Percentiles rank a stretch among this genome's conserved stretches.
phyloP scores from a whole-genome alignment of 2,888 invertebrate genomes.

The Gerris lacustris region DNA sequence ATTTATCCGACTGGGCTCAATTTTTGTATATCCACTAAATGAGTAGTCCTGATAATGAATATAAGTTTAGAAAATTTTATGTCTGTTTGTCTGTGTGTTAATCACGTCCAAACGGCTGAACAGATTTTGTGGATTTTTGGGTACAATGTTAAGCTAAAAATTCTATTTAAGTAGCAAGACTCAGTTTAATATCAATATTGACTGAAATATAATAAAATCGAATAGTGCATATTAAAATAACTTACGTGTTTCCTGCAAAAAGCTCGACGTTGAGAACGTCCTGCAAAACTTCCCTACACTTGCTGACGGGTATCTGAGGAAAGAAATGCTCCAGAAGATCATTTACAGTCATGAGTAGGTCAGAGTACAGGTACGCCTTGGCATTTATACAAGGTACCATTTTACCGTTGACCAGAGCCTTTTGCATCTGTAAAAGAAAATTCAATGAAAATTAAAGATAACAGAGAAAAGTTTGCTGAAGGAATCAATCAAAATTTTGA shows the following conservation, averaged over 20 bases:
- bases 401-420: constrained; percentile 64
- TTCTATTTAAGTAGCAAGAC: no score
- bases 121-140: no score
- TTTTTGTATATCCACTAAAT: no score
- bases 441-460: background rate
- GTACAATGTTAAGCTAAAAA: no score
- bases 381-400: constrained; percentile 78
- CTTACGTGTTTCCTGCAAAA: constrained; percentile 72
- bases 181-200: background rate
- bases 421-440: constrained; percentile 48
- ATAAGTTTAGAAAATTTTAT: no score
- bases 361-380: constrained; percentile 69
- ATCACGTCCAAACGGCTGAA: no score
- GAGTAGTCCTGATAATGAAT: no score
- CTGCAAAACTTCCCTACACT: constrained; percentile 61
- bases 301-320: constrained; percentile 58
- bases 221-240: constrained; percentile 28
- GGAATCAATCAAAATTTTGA: no score
- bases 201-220: background rate
- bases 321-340: constrained; percentile 72
- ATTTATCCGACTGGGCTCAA: no score
- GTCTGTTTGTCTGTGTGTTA: no score
- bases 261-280: constrained; percentile 68
- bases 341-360: constrained; percentile 67
- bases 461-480: background rate